Conservation (phyloP, 2,888 invertebrate genomes). For the Spodoptera littoralis region DNA sequence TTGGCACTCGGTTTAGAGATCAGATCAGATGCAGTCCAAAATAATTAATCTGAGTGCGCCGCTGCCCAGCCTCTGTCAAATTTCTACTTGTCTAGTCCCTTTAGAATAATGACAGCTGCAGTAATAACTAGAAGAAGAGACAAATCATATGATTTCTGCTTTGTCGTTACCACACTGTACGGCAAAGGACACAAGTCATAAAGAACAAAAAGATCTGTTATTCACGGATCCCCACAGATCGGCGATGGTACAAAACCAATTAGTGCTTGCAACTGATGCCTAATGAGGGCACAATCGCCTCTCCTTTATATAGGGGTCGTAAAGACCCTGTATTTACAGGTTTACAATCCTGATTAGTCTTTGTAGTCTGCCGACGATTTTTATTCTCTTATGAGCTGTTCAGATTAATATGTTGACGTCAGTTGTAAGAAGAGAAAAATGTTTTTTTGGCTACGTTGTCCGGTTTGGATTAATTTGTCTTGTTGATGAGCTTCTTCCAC, state of each 20-base stretch:
- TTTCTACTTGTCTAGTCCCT: too few species aligned
- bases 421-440: constrained; percentile 8
- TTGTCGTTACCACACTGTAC: too few species aligned
- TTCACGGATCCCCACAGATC: constrained; percentile 20
- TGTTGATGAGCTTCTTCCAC: too few species aligned
- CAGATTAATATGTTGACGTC: constrained; percentile 29
- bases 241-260: constrained; percentile 52
- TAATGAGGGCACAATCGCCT: constrained; percentile 49
- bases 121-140: too few species aligned
- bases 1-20: too few species aligned
- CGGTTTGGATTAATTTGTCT: too few species aligned
- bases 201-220: constrained; percentile 4
- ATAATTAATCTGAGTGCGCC: too few species aligned
- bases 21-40: too few species aligned
- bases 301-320: constrained; percentile 46
- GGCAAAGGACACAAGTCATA: too few species aligned
- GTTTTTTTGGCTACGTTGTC: neutral
- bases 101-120: too few species aligned
- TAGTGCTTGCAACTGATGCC: constrained; percentile 48
- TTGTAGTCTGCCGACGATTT: constrained; percentile 69
- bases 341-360: constrained; percentile 72
- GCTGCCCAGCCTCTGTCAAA: too few species aligned
- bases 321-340: constrained; percentile 64
- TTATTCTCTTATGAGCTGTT: constrained; percentile 45
- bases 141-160: too few species aligned